A percentile compares a stretch with the other conserved stretches of the same genome.
Evolutionary conservation across 1,140 invertebrate genomes (phyloP).

Genomic region (Holcopasites calliopsidis): DNA sequence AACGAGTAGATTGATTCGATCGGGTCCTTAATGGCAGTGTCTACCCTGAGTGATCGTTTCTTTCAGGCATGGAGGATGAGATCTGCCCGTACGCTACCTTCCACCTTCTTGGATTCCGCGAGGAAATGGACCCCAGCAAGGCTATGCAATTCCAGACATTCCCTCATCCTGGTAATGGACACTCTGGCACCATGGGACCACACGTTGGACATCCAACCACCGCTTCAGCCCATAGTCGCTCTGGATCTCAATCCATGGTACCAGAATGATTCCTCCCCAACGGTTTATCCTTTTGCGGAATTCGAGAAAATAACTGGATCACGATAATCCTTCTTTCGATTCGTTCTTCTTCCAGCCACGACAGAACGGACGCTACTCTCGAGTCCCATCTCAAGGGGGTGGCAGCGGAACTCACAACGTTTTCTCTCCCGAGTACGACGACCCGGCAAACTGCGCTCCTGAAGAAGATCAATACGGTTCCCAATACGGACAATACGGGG

Average conservation of each 20-base stretch:
- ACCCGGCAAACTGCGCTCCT: constrained; percentile 94
- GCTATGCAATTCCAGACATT: constrained; percentile 93
- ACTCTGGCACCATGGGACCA: constrained; percentile 89
- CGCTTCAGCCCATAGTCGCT: constrained; percentile 86
- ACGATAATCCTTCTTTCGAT: not conserved
- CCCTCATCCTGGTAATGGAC: constrained; percentile 88
- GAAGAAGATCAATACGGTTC: constrained; percentile 94
- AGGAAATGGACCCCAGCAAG: constrained; percentile 95
- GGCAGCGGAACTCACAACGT: constrained; percentile 76
- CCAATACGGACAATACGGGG: constrained; percentile 89
- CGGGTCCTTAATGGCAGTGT: constrained; percentile 58
- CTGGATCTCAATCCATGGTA: constrained; percentile 93
- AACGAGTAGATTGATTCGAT: constrained; percentile 19
- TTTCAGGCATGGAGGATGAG: constrained; percentile 93
- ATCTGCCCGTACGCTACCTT: constrained; percentile 97
- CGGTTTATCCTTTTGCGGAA: not conserved
- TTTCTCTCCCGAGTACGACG: constrained; percentile 90
- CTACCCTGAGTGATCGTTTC: constrained; percentile 70
- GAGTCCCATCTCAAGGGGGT: constrained; percentile 79
- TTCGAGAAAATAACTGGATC: not conserved
- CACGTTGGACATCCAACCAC: constrained; percentile 82
- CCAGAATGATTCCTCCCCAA: not conserved
- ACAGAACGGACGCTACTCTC: constrained; percentile 87
- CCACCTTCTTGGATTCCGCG: constrained; percentile 95
- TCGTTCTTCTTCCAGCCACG: constrained; percentile 81